phyloP scores from a whole-genome alignment of 2,888 invertebrate genomes.

The Tanytarsus gracilentus region DNA sequence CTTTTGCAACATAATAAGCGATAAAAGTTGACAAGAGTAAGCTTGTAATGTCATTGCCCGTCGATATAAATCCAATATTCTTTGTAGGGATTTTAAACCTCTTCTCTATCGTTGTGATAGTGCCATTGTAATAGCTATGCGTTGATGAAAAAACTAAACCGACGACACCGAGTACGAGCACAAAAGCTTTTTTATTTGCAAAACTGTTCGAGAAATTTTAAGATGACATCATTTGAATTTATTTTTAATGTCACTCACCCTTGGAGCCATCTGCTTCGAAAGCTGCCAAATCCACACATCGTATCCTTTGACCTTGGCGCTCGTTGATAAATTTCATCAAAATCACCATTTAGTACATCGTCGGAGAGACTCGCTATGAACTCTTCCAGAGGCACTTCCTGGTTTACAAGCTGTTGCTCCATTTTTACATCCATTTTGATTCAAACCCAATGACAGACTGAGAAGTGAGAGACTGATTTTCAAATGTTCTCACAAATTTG shows the following conservation, averaged over 20 bases:
- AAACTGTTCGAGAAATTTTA: conserved; percentile 34
- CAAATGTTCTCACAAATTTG: no score
- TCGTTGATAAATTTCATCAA: conserved; percentile 14
- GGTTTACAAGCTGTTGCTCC: neutral
- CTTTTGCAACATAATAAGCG: conserved; percentile 50
- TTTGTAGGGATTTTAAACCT: conserved; percentile 54
- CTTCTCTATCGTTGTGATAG: conserved; percentile 56
- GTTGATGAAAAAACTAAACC: conserved; percentile 53
- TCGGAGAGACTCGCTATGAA: neutral
- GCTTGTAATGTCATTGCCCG: conserved; percentile 57
- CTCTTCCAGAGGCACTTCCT: neutral
- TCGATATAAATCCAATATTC: conserved; percentile 53
- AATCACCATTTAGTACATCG: conserved; percentile 18
- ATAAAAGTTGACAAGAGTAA: conserved; percentile 50
- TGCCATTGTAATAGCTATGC: conserved; percentile 54
- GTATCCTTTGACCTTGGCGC: conserved; percentile 1
- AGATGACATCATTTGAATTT: neutral
- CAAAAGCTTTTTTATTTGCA: conserved; percentile 52
- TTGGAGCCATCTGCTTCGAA: neutral
- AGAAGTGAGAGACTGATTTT: no score
- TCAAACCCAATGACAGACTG: neutral
- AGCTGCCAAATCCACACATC: neutral
- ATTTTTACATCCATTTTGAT: neutral
- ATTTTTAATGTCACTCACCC: neutral
- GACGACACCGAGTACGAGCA: conserved; percentile 50